phyloP scores from a whole-genome alignment of 2,797 vertebrate species.

The Lithobates pipiens region DNA sequence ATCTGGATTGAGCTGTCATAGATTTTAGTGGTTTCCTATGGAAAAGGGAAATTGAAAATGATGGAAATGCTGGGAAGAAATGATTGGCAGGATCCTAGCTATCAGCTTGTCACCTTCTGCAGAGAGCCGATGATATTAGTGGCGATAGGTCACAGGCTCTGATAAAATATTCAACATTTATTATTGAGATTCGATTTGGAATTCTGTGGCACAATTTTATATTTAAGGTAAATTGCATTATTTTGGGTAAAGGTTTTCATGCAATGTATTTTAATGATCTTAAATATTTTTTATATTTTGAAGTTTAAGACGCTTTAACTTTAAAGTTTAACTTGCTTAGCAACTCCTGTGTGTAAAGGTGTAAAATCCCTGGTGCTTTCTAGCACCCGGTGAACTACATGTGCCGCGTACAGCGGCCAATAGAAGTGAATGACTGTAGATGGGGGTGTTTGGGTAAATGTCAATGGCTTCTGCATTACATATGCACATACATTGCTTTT shows the following conservation, averaged over 20 bases:
- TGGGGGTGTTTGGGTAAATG: too few species aligned
- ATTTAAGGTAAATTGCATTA: neutral
- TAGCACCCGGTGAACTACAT: too few species aligned
- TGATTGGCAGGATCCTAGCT: neutral
- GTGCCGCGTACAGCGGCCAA: too few species aligned
- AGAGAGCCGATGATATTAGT: neutral
- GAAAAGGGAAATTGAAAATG: neutral
- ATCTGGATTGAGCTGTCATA: conserved; percentile 13
- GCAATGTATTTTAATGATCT: neutral
- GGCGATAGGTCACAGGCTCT: neutral
- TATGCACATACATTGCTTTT: too few species aligned
- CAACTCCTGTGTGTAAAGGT: too few species aligned
- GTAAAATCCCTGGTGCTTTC: too few species aligned
- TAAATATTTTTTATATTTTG: neutral
- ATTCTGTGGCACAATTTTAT: neutral
- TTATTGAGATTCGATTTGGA: neutral
- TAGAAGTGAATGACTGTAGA: too few species aligned
- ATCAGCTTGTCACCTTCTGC: conserved; percentile 17
- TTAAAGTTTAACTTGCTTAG: too few species aligned
- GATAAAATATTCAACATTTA: neutral
- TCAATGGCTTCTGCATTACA: too few species aligned
- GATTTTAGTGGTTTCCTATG: neutral
- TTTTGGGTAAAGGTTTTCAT: neutral
- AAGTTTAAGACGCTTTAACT: neutral
- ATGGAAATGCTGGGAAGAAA: neutral